Percentiles rank a stretch among this genome's conserved stretches.
phyloP scores from a whole-genome alignment of 1,140 invertebrate genomes.

The Panagrolaimus sp. region DNA sequence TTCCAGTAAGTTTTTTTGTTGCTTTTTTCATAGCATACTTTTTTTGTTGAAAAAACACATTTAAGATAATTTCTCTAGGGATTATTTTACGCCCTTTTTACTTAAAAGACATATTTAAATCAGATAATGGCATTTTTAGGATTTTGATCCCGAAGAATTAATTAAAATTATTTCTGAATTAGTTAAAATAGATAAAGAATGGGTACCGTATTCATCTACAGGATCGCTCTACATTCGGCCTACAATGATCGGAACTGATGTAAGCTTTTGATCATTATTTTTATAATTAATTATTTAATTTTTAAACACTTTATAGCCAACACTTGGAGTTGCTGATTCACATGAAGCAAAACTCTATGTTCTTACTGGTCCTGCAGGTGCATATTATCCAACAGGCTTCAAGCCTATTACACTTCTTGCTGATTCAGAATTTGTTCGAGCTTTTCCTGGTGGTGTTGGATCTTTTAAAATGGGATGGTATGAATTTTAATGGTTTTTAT shows the following conservation, averaged over 20 bases:
- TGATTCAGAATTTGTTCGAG: slow-evolving; percentile 73
- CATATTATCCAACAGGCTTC: slow-evolving; percentile 73
- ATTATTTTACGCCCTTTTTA: background rate
- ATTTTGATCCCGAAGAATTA: slow-evolving; percentile 80
- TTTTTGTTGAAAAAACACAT: background rate
- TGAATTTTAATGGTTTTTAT: slow-evolving; percentile 7
- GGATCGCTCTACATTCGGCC: slow-evolving; percentile 89
- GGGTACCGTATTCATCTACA: slow-evolving; percentile 80
- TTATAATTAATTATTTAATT: slow-evolving; percentile 36
- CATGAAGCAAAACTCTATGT: slow-evolving; percentile 80
- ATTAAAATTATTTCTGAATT: slow-evolving; percentile 79
- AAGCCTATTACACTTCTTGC: slow-evolving; percentile 74
- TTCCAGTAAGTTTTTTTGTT: slow-evolving; percentile 71
- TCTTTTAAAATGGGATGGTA: slow-evolving; percentile 83
- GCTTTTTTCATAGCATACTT: slow-evolving; percentile 14
- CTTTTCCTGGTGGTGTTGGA: slow-evolving; percentile 92
- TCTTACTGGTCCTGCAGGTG: slow-evolving; percentile 80
- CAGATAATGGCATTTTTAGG: slow-evolving; percentile 57
- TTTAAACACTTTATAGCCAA: slow-evolving; percentile 67
- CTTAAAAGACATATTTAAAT: slow-evolving; percentile 6
- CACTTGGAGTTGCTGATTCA: slow-evolving; percentile 77
- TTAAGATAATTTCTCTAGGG: slow-evolving; percentile 12
- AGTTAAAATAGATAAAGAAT: slow-evolving; percentile 85
- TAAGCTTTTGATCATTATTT: slow-evolving; percentile 64
- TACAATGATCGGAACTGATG: slow-evolving; percentile 91